These are phyloP conservation scores for Vollenhovia emeryi DNA, from an alignment of 1,140 invertebrate species.

Conservation along the genomic window DNA sequence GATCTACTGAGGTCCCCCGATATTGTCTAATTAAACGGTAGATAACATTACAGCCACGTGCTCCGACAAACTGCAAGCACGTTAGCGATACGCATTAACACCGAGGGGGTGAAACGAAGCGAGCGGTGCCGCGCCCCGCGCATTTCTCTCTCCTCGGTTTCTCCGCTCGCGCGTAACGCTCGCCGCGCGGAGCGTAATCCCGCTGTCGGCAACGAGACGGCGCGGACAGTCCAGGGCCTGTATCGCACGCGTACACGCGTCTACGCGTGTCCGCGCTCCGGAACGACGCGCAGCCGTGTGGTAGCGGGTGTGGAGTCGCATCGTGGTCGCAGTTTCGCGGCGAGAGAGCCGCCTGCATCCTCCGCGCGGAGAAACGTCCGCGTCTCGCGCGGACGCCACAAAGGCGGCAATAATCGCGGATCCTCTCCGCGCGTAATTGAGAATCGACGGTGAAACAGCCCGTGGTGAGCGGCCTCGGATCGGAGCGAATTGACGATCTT, in stretches of 20 bases:
- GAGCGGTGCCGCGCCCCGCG: slow-evolving; percentile 19
- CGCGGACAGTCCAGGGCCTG: slow-evolving; percentile 13
- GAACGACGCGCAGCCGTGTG: not conserved
- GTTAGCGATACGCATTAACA: slow-evolving; percentile 40
- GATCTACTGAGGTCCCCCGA: not conserved
- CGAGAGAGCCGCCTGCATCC: not conserved
- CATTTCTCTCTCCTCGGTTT: slow-evolving; percentile 22
- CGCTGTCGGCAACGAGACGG: slow-evolving; percentile 62
- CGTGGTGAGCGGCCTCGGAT: slow-evolving; percentile 9
- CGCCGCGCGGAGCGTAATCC: slow-evolving; percentile 22
- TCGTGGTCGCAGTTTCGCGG: not conserved
- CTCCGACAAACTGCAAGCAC: not conserved
- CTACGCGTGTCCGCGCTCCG: not conserved
- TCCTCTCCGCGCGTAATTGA: slow-evolving; percentile 28
- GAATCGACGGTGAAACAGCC: slow-evolving; percentile 5
- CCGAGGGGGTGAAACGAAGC: slow-evolving; percentile 27
- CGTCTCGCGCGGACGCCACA: not conserved
- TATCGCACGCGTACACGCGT: slow-evolving; percentile 41
- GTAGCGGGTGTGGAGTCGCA: not conserved
- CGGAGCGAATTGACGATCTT: slow-evolving; percentile 6
- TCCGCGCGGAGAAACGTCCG: not conserved
- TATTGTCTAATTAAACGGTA: slow-evolving; percentile 27
- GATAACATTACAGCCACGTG: slow-evolving; percentile 12
- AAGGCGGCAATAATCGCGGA: slow-evolving; percentile 3
- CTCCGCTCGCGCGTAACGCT: slow-evolving; percentile 21